These are phyloP conservation scores for Todiramphus chloris DNA, from an alignment of 2,113 vertebrate genomes.

Conservation along the genomic window DNA sequence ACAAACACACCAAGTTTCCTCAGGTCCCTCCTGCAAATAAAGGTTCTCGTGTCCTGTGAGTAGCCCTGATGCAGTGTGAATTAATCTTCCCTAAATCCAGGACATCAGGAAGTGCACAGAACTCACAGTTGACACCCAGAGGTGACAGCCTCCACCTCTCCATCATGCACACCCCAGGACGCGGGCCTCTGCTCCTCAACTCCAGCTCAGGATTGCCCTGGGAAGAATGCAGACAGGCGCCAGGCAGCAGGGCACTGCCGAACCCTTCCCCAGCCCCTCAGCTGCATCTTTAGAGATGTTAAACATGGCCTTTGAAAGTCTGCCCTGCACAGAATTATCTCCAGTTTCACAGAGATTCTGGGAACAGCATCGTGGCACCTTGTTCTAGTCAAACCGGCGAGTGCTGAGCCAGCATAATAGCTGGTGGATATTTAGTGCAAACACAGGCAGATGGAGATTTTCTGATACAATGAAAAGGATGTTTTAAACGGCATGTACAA, in stretches of 20 bases:
- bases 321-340: neutral
- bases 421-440: neutral
- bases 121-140: neutral
- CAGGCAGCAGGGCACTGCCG: conserved; percentile 37
- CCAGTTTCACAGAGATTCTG: conserved; percentile 21
- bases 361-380: neutral
- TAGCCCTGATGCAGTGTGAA: neutral
- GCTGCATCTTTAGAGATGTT: conserved; percentile 45
- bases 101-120: neutral
- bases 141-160: neutral
- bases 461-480: neutral
- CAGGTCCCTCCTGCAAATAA: neutral
- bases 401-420: accelerated
- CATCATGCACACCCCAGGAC: neutral
- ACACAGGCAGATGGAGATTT: neutral
- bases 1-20: neutral
- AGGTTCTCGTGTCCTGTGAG: accelerated
- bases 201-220: neutral
- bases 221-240: conserved; percentile 65
- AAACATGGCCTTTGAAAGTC: conserved; percentile 42
- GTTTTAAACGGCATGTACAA: neutral
- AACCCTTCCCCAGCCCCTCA: neutral
- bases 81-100: neutral
- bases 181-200: neutral
- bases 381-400: neutral